Evolutionary conservation across 2,888 invertebrate species (phyloP).

Genomic region (Drosophila pseudotakahashii): DNA sequence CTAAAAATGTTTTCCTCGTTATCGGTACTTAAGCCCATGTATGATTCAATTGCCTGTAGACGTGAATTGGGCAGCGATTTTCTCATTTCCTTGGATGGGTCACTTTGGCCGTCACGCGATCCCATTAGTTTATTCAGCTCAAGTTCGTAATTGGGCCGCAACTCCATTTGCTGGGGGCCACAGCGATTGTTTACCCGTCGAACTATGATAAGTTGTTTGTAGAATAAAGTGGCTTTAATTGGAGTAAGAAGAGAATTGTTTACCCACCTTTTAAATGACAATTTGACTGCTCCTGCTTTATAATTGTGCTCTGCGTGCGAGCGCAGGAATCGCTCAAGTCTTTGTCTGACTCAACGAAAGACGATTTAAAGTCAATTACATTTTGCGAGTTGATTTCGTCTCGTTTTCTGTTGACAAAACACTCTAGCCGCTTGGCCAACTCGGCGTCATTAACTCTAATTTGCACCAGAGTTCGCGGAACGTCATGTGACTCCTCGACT

Average conservation of each 20-base stretch:
- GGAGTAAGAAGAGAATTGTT: neutral
- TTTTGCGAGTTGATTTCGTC: slow-evolving; percentile 90
- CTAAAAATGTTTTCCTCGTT: slow-evolving; percentile 87
- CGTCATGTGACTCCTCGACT: slow-evolving; percentile 43
- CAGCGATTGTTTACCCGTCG: slow-evolving; percentile 89
- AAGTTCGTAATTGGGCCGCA: slow-evolving; percentile 84
- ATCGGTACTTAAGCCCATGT: slow-evolving; percentile 42
- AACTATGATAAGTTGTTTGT: slow-evolving; percentile 84
- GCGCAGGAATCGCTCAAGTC: slow-evolving; percentile 87
- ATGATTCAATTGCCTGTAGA: slow-evolving; percentile 57
- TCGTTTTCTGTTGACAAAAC: slow-evolving; percentile 91
- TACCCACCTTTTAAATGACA: slow-evolving; percentile 91
- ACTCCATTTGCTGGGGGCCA: slow-evolving; percentile 86
- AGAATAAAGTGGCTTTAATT: slow-evolving; percentile 1
- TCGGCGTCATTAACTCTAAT: slow-evolving; percentile 89
- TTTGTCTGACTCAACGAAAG: neutral
- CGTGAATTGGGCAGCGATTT: slow-evolving; percentile 40
- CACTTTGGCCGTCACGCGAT: slow-evolving; percentile 9
- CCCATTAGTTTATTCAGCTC: slow-evolving; percentile 85
- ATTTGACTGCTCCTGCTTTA: slow-evolving; percentile 89
- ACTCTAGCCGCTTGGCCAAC: slow-evolving; percentile 88
- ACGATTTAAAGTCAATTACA: slow-evolving; percentile 88
- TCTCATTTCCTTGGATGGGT: slow-evolving; percentile 78
- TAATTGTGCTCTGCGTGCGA: slow-evolving; percentile 89
- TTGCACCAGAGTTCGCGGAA: slow-evolving; percentile 85